Evolutionary conservation across 1,140 invertebrate genomes (phyloP).

Genomic region (Drosophila pruinosa): DNA sequence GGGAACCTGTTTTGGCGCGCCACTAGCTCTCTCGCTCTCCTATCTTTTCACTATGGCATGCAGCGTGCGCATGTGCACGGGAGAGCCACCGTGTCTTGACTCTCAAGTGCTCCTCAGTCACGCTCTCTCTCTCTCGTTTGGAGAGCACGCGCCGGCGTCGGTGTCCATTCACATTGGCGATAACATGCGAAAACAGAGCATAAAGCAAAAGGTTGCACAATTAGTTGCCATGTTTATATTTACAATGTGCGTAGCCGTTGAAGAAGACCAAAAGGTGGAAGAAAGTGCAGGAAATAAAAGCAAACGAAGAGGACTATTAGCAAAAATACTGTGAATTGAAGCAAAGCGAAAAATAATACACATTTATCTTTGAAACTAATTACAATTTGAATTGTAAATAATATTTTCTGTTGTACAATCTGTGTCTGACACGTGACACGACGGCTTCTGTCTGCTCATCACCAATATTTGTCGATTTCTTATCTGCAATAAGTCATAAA

Average conservation of each 20-base stretch:
- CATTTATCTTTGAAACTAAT: not conserved
- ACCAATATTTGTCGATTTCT: slow-evolving; percentile 3
- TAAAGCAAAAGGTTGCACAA: slow-evolving; percentile 38
- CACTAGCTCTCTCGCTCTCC: slow-evolving; percentile 37
- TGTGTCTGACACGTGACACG: slow-evolving; percentile 16
- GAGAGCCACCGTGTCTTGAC: slow-evolving; percentile 23
- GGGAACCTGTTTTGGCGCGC: slow-evolving; percentile 77
- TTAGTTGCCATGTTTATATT: slow-evolving; percentile 41
- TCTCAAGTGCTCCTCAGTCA: slow-evolving; percentile 14
- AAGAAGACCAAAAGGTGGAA: slow-evolving; percentile 11
- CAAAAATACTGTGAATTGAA: not conserved
- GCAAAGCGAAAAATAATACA: too few species aligned
- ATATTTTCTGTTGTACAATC: not conserved
- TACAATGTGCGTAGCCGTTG: slow-evolving; percentile 7
- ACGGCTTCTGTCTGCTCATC: not conserved
- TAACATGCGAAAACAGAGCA: slow-evolving; percentile 47
- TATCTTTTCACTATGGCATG: slow-evolving; percentile 29
- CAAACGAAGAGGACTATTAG: too few species aligned
- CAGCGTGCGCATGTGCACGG: slow-evolving; percentile 57
- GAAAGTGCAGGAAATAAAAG: not conserved
- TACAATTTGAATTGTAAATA: not conserved
- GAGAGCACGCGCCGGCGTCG: slow-evolving; percentile 35
- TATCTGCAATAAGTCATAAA: slow-evolving; percentile 35
- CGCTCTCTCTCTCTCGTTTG: slow-evolving; percentile 4
- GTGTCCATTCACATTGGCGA: slow-evolving; percentile 15